Percentiles rank a stretch among this genome's conserved stretches.
Evolutionary conservation across 1,140 invertebrate species (phyloP).

Genomic region (Drosophila saltans): DNA sequence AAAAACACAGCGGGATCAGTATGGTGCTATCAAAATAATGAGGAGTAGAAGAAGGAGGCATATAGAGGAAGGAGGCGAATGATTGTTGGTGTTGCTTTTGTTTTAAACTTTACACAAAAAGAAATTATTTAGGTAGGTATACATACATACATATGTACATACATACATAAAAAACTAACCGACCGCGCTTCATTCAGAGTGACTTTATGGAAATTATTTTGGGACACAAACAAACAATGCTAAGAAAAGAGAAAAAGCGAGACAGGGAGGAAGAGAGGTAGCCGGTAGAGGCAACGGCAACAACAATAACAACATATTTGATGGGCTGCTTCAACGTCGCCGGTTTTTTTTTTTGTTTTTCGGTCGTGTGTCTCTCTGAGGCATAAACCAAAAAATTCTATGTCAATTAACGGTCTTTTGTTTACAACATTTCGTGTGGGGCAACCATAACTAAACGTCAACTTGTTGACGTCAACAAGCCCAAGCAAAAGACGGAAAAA

Average conservation of each 20-base stretch:
- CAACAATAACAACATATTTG: constrained; percentile 6
- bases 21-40: constrained; percentile 7
- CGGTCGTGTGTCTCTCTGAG: constrained; percentile 20
- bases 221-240: constrained; percentile 1
- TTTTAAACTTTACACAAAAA: constrained; percentile 37
- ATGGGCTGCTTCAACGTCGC: too few relatives aligned
- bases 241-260: neutral
- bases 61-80: neutral
- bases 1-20: neutral
- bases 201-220: constrained; percentile 72
- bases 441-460: neutral
- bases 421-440: constrained; percentile 48
- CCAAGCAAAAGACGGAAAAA: neutral
- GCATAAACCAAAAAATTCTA: constrained; percentile 71
- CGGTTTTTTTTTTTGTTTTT: too few relatives aligned
- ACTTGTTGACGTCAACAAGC: constrained; percentile 17
- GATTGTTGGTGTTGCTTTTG: constrained; percentile 32
- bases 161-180: constrained; percentile 16
- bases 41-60: neutral
- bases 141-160: too few relatives aligned
- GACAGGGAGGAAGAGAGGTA: constrained; percentile 1
- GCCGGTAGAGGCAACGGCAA: too few relatives aligned
- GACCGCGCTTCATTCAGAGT: constrained; percentile 38
- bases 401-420: constrained; percentile 81
- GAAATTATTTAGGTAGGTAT: constrained; percentile 49